Evolutionary conservation across 2,888 invertebrate genomes (phyloP).

Genomic region (Iphiclides podalirius): DNA sequence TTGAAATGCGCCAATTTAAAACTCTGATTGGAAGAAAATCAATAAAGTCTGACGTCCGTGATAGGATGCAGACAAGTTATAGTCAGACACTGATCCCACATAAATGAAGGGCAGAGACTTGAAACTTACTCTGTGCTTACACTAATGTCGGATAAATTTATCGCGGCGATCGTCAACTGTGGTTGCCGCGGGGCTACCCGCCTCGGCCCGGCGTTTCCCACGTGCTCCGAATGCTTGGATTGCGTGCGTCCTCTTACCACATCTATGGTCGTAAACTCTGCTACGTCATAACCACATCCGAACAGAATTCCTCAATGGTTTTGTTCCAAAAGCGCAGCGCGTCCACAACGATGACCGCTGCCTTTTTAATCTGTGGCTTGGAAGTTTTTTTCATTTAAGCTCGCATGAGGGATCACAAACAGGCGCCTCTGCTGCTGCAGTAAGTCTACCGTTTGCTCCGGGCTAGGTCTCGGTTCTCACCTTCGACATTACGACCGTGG

Average conservation of each 20-base stretch:
- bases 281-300: conserved; percentile 39
- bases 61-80: conserved; percentile 13
- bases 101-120: conserved; percentile 36
- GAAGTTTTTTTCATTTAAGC: conserved; percentile 32
- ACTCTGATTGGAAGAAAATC: too few species aligned
- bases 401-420: conserved; percentile 43
- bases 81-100: conserved; percentile 40
- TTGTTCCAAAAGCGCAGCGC: conserved; percentile 39
- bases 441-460: conserved; percentile 75
- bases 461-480: conserved; percentile 68
- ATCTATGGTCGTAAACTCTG: conserved; percentile 48
- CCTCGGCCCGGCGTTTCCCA: conserved; percentile 69
- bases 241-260: conserved; percentile 73
- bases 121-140: conserved; percentile 52
- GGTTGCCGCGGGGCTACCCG: conserved; percentile 67
- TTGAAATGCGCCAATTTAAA: too few species aligned
- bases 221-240: conserved; percentile 76
- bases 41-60: too few species aligned
- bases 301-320: conserved; percentile 21
- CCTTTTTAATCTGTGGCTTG: conserved; percentile 49
- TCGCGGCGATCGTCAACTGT: conserved; percentile 76
- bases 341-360: conserved; percentile 26
- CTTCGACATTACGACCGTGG: conserved; percentile 71
- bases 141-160: conserved; percentile 74
- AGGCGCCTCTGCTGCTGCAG: conserved; percentile 67